These are phyloP conservation scores for Tiliacea citrago DNA, from an alignment of 2,888 invertebrate genomes.

Conservation along the genomic window DNA sequence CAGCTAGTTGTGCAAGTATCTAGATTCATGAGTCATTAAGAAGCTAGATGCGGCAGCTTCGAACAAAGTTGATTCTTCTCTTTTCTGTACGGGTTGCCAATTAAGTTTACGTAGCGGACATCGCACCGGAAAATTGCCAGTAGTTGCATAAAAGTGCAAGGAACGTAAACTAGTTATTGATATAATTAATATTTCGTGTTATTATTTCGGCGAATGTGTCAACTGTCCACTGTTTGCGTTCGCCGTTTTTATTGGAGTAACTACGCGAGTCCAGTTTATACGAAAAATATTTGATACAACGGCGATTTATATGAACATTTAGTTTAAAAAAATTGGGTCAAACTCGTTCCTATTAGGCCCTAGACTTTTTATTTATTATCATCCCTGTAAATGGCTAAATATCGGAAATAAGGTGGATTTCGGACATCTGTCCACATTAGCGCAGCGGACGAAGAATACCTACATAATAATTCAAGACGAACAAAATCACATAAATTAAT, in stretches of 20 bases:
- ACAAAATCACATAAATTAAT: constrained; percentile 58
- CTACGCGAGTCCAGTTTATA: constrained; percentile 5
- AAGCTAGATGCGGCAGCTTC: constrained; percentile 50
- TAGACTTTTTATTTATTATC: constrained; percentile 11
- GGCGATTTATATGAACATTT: constrained; percentile 14
- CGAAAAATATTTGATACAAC: constrained; percentile 4
- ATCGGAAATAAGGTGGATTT: not conserved
- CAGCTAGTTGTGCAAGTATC: constrained; percentile 36
- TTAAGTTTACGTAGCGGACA: constrained; percentile 45
- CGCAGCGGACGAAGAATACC: constrained; percentile 28
- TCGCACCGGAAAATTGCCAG: constrained; percentile 15
- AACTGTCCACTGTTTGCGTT: constrained; percentile 26
- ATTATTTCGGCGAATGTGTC: constrained; percentile 24
- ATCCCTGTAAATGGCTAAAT: constrained; percentile 1
- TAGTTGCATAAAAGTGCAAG: constrained; percentile 21
- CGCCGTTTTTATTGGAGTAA: constrained; percentile 26
- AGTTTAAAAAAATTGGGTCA: not conserved
- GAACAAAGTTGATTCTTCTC: constrained; percentile 53
- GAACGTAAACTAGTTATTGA: constrained; percentile 19
- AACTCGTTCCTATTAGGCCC: not conserved
- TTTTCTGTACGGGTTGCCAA: constrained; percentile 41
- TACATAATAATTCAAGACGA: constrained; percentile 26
- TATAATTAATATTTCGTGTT: constrained; percentile 18
- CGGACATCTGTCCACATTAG: constrained; percentile 15
- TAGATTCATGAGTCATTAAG: constrained; percentile 61